phyloP scores from a whole-genome alignment of 2,113 vertebrate species.

The Pungitius pungitius region DNA sequence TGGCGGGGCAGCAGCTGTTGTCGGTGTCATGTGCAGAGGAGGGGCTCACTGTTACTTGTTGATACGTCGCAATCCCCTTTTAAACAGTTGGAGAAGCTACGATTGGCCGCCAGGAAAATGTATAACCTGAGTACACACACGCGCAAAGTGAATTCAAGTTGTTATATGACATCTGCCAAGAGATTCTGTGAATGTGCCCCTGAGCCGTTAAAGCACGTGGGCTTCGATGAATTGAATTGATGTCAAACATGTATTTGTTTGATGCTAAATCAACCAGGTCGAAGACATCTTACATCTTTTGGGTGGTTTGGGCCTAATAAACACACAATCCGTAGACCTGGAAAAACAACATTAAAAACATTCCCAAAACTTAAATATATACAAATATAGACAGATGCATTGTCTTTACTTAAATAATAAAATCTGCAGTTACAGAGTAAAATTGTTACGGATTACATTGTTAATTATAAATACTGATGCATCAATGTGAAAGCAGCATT shows the following conservation, averaged over 20 bases:
- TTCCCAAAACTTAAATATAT: not conserved
- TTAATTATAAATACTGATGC: not conserved
- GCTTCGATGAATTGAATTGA: not conserved
- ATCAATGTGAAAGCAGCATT: not conserved
- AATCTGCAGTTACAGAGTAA: not conserved
- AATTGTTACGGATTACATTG: not conserved
- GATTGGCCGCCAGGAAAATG: not conserved
- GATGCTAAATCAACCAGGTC: not conserved
- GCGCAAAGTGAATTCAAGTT: not conserved
- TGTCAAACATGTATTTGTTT: not conserved
- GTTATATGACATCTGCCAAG: not conserved
- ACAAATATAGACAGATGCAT: not conserved
- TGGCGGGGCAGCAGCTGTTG: constrained; percentile 55
- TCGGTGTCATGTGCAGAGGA: constrained; percentile 59
- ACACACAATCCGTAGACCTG: not conserved
- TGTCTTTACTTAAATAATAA: not conserved
- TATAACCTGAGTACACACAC: not conserved
- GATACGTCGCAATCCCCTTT: constrained; percentile 40
- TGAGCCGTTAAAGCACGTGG: not conserved
- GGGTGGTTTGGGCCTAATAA: not conserved
- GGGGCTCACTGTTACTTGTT: not conserved
- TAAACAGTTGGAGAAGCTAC: constrained; percentile 30
- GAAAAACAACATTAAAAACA: too few species aligned
- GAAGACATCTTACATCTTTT: too few species aligned
- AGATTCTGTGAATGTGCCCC: constrained; percentile 1